Percentiles rank a stretch among this genome's conserved stretches.
These are phyloP conservation scores for Abscondita cerata DNA, from an alignment of 2,888 invertebrate genomes.

Conservation along the genomic window DNA sequence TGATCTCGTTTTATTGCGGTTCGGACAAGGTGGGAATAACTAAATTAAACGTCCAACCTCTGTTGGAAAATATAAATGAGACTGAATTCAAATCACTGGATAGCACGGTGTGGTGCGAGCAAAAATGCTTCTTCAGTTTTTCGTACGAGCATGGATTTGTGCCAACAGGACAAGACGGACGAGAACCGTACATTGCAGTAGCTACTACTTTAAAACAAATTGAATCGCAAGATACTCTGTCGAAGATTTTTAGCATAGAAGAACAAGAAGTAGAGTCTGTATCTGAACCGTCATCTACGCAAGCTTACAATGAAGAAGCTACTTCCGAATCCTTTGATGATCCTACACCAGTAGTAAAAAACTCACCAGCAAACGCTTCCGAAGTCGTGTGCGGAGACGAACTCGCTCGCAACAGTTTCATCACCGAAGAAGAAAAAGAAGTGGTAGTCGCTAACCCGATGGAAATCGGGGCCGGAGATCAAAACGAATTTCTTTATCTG, in stretches of 20 bases:
- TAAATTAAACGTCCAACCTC: slow-evolving; percentile 43
- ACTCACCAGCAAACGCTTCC: not conserved
- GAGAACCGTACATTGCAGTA: slow-evolving; percentile 49
- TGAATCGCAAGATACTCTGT: slow-evolving; percentile 5
- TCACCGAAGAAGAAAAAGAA: not conserved
- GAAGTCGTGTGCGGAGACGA: not conserved
- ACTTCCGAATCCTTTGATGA: not conserved
- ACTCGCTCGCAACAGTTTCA: not conserved
- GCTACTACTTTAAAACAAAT: slow-evolving; percentile 36
- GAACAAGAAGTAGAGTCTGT: slow-evolving; percentile 5
- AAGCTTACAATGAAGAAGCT: no score
- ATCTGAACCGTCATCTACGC: not conserved
- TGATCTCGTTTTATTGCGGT: slow-evolving; percentile 49
- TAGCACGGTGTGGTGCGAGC: not conserved
- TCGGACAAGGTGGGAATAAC: slow-evolving; percentile 49
- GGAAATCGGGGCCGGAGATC: slow-evolving; percentile 10
- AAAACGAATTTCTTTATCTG: not conserved
- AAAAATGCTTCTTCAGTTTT: slow-evolving; percentile 29
- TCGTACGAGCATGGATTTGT: slow-evolving; percentile 47
- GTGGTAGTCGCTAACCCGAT: slow-evolving; percentile 1
- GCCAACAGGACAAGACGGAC: slow-evolving; percentile 40
- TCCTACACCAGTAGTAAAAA: not conserved
- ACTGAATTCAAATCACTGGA: slow-evolving; percentile 23
- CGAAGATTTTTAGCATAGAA: not conserved
- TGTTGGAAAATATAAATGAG: slow-evolving; percentile 32